Evolutionary conservation across 2,888 invertebrate genomes (phyloP), one percentile per base, ranked within the genome.

Genomic region (Coleophora deauratella): DNA sequence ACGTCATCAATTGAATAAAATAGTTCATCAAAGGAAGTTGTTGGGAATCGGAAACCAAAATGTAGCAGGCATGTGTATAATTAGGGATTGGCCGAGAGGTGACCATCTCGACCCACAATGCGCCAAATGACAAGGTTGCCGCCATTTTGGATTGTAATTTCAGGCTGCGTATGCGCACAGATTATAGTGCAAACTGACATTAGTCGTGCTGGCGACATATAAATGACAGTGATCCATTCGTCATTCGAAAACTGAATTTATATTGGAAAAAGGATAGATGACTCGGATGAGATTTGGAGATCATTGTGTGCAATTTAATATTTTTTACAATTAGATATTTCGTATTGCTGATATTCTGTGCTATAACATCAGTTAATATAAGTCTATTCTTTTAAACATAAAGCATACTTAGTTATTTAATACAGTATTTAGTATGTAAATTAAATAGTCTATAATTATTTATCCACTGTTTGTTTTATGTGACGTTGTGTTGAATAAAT

Each of bases 121-220:
- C 66, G 66, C 69, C 67, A 84, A 82, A 84, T 82, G 80, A 84
- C 78, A 81, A 66, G 71, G 66, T 69, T 63, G 63, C 67, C 57
- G 72, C 70, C 74, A 69, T 76, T 64, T 72, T 68, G 66, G 42
- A 34, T 42, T 53, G 59, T 75, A 77, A 79, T 81, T 77, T 72
- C 54, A 66, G 66, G 51, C 53, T 72, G 71, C 66, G 69, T 68
- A 63, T 54, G 68, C 66, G 62, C 65, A 61, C 70, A 76, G 79
- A 84, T 84, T 82, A 80, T 70, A 77, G 77, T 67, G 73, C 67
- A 51, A 64, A 56, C 54, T 48, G 55, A 59, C 60, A 73, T 74
- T 74, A 71, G 72, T 55, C 60, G 62, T 60, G 56, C 55, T 56
- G 66, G 59, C 60, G 73, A 75, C 74, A 72, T 47, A 59, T 62